Conservation (phyloP, 2,113 vertebrate genomes). For the Aegotheles bennettii region DNA sequence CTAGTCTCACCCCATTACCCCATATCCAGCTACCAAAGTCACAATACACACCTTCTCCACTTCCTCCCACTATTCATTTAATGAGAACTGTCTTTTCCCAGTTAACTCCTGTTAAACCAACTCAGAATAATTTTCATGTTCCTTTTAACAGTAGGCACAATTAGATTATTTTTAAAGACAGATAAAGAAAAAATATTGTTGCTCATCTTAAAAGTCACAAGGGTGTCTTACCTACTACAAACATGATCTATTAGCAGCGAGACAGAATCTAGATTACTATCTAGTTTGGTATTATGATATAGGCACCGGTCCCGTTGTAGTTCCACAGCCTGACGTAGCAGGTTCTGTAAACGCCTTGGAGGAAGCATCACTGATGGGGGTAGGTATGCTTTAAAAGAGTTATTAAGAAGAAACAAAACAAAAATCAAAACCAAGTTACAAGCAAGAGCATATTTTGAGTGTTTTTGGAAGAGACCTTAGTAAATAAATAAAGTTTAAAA, state of each 20-base stretch:
- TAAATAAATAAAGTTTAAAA: not conserved
- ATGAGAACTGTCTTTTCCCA: not conserved
- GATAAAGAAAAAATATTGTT: not conserved
- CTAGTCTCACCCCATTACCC: not conserved
- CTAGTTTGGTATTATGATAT: constrained; percentile 95
- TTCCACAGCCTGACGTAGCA: constrained; percentile 93
- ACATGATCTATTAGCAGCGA: constrained; percentile 94
- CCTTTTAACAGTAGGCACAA: not conserved
- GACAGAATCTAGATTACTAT: constrained; percentile 89
- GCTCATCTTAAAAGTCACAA: not conserved
- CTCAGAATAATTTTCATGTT: not conserved
- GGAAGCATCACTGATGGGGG: constrained; percentile 98
- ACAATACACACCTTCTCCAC: not conserved
- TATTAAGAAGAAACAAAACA: not conserved
- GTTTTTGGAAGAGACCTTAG: not conserved
- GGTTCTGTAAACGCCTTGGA: constrained; percentile 90
- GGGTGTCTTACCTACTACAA: constrained; percentile 88
- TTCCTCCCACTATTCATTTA: too few species aligned
- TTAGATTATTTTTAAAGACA: not conserved
- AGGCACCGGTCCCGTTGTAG: constrained; percentile 95
- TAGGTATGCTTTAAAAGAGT: constrained; percentile 82
- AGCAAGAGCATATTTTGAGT: not conserved
- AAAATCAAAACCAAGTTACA: not conserved
- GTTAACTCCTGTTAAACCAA: not conserved
- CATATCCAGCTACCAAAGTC: not conserved